Base-by-base conservation (phyloP, 2,113 vertebrate genomes). In the Ammodytes dubius region DNA sequence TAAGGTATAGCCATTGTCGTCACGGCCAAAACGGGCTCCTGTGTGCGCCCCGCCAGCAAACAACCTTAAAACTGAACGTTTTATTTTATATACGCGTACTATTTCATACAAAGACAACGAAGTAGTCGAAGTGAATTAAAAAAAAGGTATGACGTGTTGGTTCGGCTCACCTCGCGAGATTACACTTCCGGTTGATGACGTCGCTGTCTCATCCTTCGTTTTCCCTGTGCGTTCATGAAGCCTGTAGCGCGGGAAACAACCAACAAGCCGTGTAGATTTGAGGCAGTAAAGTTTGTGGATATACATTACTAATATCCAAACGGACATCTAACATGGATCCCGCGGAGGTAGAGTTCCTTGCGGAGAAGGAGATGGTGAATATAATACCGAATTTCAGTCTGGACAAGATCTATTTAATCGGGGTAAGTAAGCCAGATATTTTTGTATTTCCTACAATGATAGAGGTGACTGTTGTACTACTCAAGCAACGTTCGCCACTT, bases 301-400 rank as follows among this genome's bases (percentile, higher is more conserved):
- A 19, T 0, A 50, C 40, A 11, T 12, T 15, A 2, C 39, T 15
- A 5, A 27, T 0, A 9, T 2, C 1, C 0, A 10, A 7, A 27
- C 6, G n/a, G 4, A 45, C 4, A 46, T 43, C 4, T 0, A 27
- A 27, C 27, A 99, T 99, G 98, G 97, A 99, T 13, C 91, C 96
- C 0, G 90, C 96, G 0, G 97, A 99, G 69, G 97, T 96, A 2
- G 98, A 99, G 80, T 99, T 99, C 75, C 92, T 99, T 50, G 97
- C 98, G 0, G 98, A 99, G 93, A 97, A 98, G 71, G 96, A 98
- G 90, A 86, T 89, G 77, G 97, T 99, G 80, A 97, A 96, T 54
- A 97, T 99, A 13, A 97, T 98, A 45, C 98, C 98, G 0, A 99
- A 98, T 86, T 99, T 99, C 93, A 99, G 97, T 70, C 93, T 98